Conservation (phyloP, 2,113 vertebrate genomes). For the Paralichthys olivaceus region DNA sequence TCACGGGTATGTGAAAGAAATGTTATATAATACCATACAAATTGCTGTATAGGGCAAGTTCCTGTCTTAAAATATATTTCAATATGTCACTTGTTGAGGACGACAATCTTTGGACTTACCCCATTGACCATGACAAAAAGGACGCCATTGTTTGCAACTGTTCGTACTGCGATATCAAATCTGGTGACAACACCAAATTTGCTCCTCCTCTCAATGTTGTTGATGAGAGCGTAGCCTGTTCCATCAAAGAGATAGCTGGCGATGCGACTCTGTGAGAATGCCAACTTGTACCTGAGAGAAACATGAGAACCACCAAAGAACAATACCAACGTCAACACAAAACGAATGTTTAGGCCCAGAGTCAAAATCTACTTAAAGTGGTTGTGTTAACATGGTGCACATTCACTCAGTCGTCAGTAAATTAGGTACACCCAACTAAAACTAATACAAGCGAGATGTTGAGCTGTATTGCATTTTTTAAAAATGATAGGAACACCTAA, state of each 20-base stretch:
- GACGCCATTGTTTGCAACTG: slow-evolving; percentile 88
- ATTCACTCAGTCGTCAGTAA: too few species aligned
- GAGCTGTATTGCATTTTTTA: too few species aligned
- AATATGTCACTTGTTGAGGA: not conserved
- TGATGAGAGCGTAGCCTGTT: slow-evolving; percentile 91
- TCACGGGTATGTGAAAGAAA: not conserved
- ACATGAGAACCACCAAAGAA: not conserved
- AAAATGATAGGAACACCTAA: too few species aligned
- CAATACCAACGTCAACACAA: not conserved
- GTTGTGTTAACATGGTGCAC: too few species aligned
- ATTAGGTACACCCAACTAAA: too few species aligned
- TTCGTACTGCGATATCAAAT: slow-evolving; percentile 95
- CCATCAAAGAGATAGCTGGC: slow-evolving; percentile 97
- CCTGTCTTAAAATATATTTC: not conserved
- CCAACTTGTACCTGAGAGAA: slow-evolving; percentile 89
- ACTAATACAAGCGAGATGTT: too few species aligned
- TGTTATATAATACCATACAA: too few species aligned
- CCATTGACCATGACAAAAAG: slow-evolving; percentile 93
- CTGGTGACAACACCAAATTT: slow-evolving; percentile 90
- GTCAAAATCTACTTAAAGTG: too few species aligned
- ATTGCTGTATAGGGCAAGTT: not conserved
- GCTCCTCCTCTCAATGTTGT: slow-evolving; percentile 89
- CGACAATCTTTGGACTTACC: slow-evolving; percentile 79
- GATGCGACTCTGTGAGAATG: slow-evolving; percentile 94
- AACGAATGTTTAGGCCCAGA: too few species aligned